phyloP scores from a whole-genome alignment of 2,888 invertebrate species.

The Dryomyza anilis region DNA sequence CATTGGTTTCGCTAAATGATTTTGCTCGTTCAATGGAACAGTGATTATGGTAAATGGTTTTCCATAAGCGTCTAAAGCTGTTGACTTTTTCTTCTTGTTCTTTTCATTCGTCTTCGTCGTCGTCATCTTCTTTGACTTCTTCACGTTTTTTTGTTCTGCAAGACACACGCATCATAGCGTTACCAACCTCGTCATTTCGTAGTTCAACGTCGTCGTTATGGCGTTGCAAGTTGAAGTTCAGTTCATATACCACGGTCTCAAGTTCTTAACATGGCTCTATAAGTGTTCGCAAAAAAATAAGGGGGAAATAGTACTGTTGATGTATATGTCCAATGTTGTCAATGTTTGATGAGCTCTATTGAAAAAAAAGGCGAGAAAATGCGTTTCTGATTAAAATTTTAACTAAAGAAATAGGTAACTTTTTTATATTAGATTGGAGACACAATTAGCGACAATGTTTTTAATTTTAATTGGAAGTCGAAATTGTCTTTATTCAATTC shows the following conservation, averaged over 20 bases:
- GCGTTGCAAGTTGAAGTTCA: constrained; percentile 4
- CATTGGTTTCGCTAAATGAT: constrained; percentile 61
- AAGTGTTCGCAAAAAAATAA: too few relatives aligned
- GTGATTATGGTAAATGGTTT: constrained; percentile 52
- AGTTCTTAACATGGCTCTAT: constrained; percentile 16
- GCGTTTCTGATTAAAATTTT: too few relatives aligned
- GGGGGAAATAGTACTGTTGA: too few relatives aligned
- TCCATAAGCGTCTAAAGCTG: constrained; percentile 30
- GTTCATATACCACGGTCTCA: constrained; percentile 12
- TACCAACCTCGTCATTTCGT: background rate
- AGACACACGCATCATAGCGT: too few relatives aligned
- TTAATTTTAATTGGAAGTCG: too few relatives aligned
- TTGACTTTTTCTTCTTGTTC: constrained; percentile 18
- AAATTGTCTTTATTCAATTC: too few relatives aligned
- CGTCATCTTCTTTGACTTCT: background rate
- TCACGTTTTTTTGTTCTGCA: background rate
- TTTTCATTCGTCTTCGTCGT: background rate
- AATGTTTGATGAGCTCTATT: too few relatives aligned
- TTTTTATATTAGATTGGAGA: too few relatives aligned
- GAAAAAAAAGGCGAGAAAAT: too few relatives aligned
- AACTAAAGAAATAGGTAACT: too few relatives aligned
- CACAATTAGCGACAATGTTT: too few relatives aligned
- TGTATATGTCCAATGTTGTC: too few relatives aligned
- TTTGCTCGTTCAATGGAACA: constrained; percentile 63
- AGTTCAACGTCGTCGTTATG: constrained; percentile 3